Percentiles rank a stretch among this genome's conserved stretches.
Conservation (phyloP, 2,113 vertebrate species). For the Neofelis nebulosa region DNA sequence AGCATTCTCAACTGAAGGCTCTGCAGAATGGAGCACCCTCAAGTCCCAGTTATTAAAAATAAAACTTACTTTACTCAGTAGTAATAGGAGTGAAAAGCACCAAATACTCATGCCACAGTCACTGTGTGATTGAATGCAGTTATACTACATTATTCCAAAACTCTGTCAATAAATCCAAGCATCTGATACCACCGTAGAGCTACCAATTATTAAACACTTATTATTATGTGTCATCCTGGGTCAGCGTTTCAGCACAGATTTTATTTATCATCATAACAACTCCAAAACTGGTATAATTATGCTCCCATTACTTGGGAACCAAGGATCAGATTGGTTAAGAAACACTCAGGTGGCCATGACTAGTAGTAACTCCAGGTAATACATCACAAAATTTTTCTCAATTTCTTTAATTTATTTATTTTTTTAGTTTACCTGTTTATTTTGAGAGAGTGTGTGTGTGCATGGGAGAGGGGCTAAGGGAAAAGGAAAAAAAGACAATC, state of each 20-base stretch:
- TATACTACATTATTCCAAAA: background rate
- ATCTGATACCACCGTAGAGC: background rate
- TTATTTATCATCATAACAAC: background rate
- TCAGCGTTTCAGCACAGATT: background rate
- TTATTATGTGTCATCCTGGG: background rate
- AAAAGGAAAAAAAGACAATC: too few relatives aligned
- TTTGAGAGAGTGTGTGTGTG: too few relatives aligned
- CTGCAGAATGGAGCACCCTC: background rate
- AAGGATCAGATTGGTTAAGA: background rate
- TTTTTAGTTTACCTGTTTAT: too few relatives aligned
- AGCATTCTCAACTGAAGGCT: background rate
- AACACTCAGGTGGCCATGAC: background rate
- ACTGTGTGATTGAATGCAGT: background rate
- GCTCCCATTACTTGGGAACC: background rate
- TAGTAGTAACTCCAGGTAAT: background rate
- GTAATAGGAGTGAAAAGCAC: background rate
- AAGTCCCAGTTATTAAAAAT: slow-evolving; percentile 27
- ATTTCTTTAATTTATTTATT: background rate
- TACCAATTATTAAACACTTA: background rate
- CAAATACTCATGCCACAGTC: background rate
- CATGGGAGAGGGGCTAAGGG: too few relatives aligned
- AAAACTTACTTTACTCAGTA: background rate
- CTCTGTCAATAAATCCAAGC: background rate
- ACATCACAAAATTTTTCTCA: background rate
- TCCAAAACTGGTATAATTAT: background rate